Evolutionary conservation across 2,888 invertebrate species (phyloP), one percentile per base, ranked within the genome.

Genomic region (Agrilus cyanescens): DNA sequence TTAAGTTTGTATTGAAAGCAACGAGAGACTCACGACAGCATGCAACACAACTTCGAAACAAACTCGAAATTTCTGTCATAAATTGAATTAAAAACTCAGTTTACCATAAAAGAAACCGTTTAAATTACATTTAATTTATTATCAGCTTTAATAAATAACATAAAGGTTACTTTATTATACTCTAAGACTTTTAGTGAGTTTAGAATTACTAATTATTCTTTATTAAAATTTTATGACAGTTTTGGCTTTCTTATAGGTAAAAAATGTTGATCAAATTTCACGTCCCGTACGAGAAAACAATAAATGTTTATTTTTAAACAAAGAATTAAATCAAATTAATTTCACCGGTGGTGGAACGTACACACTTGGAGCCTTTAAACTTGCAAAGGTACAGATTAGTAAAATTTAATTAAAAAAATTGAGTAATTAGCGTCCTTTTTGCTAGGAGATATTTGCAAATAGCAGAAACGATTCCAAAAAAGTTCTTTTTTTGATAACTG

Each of bases 331-430:
- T 12, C 67, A 67, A 36, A 75, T 82, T 35, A 67, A 61, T 38
- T 82, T 79, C 55, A 69, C 69, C 12, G 81, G 81, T 2, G 82
- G 82, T 1, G 79, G 78, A 15, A 82, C 82, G 2, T 80, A 73
- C 56, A 82, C 82, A 0, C 63, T 76, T 20, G 80, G 80, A n/a
- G 82, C 82, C 2, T 68, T 82, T 46, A 59, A 72, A 44, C 74
- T 74, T 52, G 81, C 81, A 2, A 69, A 76, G 62, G 79, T 77
- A 57, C 58, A 54, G 36, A 35, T 33, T 48, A 25, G 32, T 15
- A 33, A 10, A 25, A 25, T 13, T 4, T 12, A 8, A 12, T 8
- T 38, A 2, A 10, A 38, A 8, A 43, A 38, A 18, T 39, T 25
- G 5, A 20, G 8, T 12, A 41, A 5, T 31, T 25, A 4, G n/a